phyloP scores from a whole-genome alignment of 2,888 invertebrate genomes.

The Nomada goodeniana region DNA sequence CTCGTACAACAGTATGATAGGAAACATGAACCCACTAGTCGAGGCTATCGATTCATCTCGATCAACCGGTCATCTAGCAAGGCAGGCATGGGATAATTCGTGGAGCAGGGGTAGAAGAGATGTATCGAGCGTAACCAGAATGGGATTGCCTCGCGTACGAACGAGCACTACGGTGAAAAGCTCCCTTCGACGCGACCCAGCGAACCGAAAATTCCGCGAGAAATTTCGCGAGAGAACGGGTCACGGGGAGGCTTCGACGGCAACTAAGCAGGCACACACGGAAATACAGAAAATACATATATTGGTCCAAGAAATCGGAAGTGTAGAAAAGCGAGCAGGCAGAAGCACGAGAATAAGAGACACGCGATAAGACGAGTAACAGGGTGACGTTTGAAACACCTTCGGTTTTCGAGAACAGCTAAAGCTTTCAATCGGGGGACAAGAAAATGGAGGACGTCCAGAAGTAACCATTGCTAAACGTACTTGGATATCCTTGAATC shows the following conservation, averaged over 20 bases:
- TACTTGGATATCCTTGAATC: too few species aligned
- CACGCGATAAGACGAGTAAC: too few species aligned
- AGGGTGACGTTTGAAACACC: too few species aligned
- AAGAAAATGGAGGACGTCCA: not conserved
- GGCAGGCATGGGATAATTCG: not conserved
- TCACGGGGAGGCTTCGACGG: too few species aligned
- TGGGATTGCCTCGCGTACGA: constrained; percentile 26
- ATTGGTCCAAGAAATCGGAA: not conserved
- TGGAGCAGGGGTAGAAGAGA: constrained; percentile 1
- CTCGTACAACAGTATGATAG: too few species aligned
- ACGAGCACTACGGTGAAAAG: constrained; percentile 64
- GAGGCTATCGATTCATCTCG: not conserved
- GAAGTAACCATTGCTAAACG: not conserved
- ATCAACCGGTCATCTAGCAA: not conserved
- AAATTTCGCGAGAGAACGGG: constrained; percentile 48
- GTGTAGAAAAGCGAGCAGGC: too few species aligned
- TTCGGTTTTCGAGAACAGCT: too few species aligned
- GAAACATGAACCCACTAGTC: too few species aligned
- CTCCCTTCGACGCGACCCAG: constrained; percentile 74
- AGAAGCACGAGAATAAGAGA: too few species aligned
- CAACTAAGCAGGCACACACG: too few species aligned
- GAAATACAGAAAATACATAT: too few species aligned
- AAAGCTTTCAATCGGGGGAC: too few species aligned
- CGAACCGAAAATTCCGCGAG: constrained; percentile 69
- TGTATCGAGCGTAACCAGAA: constrained; percentile 17